Conservation (phyloP, 2,888 invertebrate genomes). For the Biston betularia region DNA sequence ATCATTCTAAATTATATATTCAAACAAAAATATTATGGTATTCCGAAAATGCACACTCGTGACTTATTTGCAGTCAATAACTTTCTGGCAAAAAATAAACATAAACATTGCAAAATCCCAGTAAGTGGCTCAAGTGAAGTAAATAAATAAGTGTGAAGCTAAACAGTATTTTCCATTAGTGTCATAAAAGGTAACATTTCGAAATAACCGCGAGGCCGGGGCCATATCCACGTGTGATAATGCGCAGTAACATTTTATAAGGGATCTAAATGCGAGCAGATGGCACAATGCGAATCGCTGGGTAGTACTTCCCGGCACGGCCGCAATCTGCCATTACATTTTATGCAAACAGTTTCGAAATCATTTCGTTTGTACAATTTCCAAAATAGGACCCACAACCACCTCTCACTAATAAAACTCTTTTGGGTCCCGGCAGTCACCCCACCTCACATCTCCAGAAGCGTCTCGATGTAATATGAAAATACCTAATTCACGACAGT, state of each 20-base stretch:
- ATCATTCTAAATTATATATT: no score
- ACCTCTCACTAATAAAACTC: conserved; percentile 21
- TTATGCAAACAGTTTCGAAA: conserved; percentile 79
- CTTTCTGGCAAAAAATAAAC: conserved; percentile 12
- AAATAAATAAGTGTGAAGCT: conserved; percentile 70
- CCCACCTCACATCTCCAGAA: neutral
- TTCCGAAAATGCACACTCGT: neutral
- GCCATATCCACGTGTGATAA: conserved; percentile 82
- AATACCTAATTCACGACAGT: conserved; percentile 34
- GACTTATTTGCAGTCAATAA: neutral
- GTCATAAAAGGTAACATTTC: conserved; percentile 80
- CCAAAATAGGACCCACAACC: conserved; percentile 53
- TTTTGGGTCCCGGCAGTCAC: neutral
- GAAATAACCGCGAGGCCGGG: conserved; percentile 75
- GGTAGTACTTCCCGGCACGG: conserved; percentile 72
- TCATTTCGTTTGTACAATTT: conserved; percentile 73
- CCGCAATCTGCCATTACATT: conserved; percentile 83
- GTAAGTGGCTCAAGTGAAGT: conserved; percentile 52
- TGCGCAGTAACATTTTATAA: conserved; percentile 85
- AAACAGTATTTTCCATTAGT: conserved; percentile 82
- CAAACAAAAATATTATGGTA: neutral
- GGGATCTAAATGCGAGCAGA: conserved; percentile 84
- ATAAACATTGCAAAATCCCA: conserved; percentile 41
- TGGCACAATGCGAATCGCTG: conserved; percentile 80
- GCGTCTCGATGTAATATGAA: conserved; percentile 10